These are phyloP conservation scores for Ischnura elegans DNA, from an alignment of 2,888 invertebrate genomes.

Conservation along the genomic window DNA sequence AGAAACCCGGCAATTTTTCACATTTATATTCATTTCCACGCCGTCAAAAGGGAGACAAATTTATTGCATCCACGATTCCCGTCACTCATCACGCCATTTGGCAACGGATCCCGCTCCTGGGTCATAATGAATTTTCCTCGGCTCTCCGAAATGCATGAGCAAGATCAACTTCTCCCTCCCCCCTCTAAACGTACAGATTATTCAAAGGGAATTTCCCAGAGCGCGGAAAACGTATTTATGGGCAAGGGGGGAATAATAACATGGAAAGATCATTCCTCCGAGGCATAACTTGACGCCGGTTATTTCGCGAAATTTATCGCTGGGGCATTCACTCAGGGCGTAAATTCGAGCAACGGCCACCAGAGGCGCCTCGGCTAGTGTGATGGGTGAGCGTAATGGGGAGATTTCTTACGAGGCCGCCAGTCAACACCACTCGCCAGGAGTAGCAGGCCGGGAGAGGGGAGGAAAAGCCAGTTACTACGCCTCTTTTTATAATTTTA, in stretches of 20 bases:
- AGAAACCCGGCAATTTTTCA: neutral
- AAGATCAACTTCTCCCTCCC: conserved; percentile 19
- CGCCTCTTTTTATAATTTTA: neutral
- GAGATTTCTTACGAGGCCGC: conserved; percentile 10
- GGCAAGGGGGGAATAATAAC: conserved; percentile 27
- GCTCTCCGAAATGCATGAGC: neutral
- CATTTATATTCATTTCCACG: neutral
- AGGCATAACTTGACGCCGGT: conserved; percentile 16
- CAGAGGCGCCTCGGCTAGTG: neutral
- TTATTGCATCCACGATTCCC: neutral
- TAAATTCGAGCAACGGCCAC: conserved; percentile 12
- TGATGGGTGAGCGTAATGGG: neutral
- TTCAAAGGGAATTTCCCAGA: conserved; percentile 27
- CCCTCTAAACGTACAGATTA: conserved; percentile 11
- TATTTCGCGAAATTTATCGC: conserved; percentile 26
- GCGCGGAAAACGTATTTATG: conserved; percentile 33
- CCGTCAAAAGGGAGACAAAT: neutral
- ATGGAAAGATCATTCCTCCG: conserved; percentile 24
- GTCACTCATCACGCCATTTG: conserved; percentile 3
- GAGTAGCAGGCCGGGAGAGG: neutral
- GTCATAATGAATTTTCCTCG: conserved; percentile 1
- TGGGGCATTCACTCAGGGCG: conserved; percentile 7
- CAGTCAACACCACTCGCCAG: conserved; percentile 33
- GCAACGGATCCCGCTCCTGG: neutral
- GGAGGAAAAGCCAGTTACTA: neutral